Evolutionary conservation across 2,113 vertebrate species (phyloP).

Genomic region (Ursus arctos): DNA sequence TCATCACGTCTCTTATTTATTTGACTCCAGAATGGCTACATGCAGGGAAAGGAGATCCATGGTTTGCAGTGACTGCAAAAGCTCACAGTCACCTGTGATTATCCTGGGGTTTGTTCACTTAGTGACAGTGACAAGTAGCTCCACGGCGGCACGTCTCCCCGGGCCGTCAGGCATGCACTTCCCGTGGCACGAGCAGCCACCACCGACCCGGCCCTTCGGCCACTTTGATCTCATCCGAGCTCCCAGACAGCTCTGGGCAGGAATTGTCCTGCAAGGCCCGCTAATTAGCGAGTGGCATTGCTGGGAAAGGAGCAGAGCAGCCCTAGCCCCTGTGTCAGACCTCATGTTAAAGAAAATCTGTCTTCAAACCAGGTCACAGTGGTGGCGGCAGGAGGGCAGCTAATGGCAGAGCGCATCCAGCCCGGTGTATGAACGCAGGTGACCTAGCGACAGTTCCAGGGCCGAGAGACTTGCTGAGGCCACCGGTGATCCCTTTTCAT

Average conservation of each 20-base stretch:
- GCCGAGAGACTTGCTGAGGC: accelerated
- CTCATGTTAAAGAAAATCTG: neutral
- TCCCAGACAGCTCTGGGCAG: neutral
- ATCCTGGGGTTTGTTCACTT: too few relatives aligned
- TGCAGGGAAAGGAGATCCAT: accelerated
- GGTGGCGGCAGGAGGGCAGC: neutral
- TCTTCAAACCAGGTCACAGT: neutral
- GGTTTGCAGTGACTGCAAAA: accelerated
- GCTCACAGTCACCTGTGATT: too few relatives aligned
- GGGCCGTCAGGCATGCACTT: neutral
- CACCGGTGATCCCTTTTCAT: neutral
- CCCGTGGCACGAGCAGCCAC: neutral
- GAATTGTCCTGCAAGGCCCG: accelerated
- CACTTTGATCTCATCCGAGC: accelerated
- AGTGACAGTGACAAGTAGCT: accelerated
- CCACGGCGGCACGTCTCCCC: accelerated
- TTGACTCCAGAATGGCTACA: accelerated
- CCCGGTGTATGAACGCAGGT: accelerated
- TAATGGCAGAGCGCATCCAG: too few relatives aligned
- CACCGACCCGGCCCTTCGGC: accelerated
- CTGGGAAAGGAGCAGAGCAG: accelerated
- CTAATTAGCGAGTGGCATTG: neutral
- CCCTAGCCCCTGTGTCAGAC: accelerated
- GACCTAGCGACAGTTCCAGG: neutral
- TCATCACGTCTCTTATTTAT: accelerated